phyloP scores from a whole-genome alignment of 2,113 vertebrate species.

The Corydoras maculifer region DNA sequence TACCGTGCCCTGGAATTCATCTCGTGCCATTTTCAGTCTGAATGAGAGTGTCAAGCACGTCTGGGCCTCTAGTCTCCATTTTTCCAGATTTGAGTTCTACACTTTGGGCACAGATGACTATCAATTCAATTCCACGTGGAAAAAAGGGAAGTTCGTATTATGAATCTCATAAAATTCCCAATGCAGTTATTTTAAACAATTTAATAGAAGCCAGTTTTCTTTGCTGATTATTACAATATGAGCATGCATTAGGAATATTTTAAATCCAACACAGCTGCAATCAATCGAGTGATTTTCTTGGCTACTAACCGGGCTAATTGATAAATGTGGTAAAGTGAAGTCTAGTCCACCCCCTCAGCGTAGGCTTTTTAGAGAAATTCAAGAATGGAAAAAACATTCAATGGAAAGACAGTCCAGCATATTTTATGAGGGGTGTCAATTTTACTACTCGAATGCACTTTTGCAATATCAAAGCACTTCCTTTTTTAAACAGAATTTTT shows the following conservation, averaged over 20 bases:
- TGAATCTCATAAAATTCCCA: slow-evolving; percentile 18
- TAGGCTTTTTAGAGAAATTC: slow-evolving; percentile 14
- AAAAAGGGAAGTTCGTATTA: slow-evolving; percentile 6
- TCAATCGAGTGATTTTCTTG: slow-evolving; percentile 21
- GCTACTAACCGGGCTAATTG: slow-evolving; percentile 39
- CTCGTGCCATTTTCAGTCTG: slow-evolving; percentile 34
- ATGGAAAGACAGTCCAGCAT: slow-evolving; percentile 11
- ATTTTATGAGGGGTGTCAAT: slow-evolving; percentile 28
- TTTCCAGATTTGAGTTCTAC: slow-evolving; percentile 27
- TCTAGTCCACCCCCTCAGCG: background rate
- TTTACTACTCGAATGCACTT: slow-evolving; percentile 5
- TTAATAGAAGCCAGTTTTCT: slow-evolving; percentile 30
- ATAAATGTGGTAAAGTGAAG: slow-evolving; percentile 40
- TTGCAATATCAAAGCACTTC: slow-evolving; percentile 27
- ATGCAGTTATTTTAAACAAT: slow-evolving; percentile 38
- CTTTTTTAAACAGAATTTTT: slow-evolving; percentile 20
- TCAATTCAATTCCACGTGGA: slow-evolving; percentile 20
- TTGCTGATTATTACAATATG: background rate
- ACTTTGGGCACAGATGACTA: background rate
- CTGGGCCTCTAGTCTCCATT: slow-evolving; percentile 19
- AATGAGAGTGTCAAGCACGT: slow-evolving; percentile 19
- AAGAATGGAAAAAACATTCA: slow-evolving; percentile 28
- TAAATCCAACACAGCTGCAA: slow-evolving; percentile 36
- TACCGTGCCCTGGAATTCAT: slow-evolving; percentile 19
- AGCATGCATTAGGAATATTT: slow-evolving; percentile 5